Evolutionary conservation across 2,113 vertebrate genomes (phyloP), one percentile per base, ranked within the genome.

Genomic region (Argyrosomus japonicus): DNA sequence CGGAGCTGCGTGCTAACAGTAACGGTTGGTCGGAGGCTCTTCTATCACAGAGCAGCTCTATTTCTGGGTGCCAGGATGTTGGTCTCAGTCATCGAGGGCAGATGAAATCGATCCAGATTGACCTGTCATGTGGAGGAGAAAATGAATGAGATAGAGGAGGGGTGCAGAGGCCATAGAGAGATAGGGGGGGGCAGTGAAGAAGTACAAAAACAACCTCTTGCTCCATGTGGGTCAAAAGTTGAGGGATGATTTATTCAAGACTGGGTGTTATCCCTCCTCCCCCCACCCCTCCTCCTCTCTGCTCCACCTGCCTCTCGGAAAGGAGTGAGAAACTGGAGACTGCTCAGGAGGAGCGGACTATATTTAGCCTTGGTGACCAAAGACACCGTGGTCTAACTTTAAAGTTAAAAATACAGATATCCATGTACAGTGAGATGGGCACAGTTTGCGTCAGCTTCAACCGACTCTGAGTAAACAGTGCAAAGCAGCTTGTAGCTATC

Each of bases 351-450:
- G 88, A 88, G 83, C 60, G 56, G 76, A 65, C 84, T 95, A 94
- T 94, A 93, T 95, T 94, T 95, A 95, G 88, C 72, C 45, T 32
- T 15, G 32, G 73, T 86, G 88, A 86, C 91, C 88, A 86, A 93
- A 94, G 89, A 89, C 84, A 78, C 90, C 62, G 81, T 89, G 94
- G 93, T 91, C 85, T 82, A 90, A 92, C 89, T 92, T 93, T 93
- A 94, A 93, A 93, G 91, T 94, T 93, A 94, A 95, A 95, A 95
- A 94, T 93, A 95, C 69, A 93, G 87, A 94, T 87, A 91, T 91
- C 91, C 90, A 85, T 94, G 92, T 93, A 91, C 88, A 94, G 95
- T 80, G 70, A 86, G 84, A 89, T 73, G 80, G 69, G 72, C 51
- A 67, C 50, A 25, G 79, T 87, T 79, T 78, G 72, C 81, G 63